Percentiles rank a stretch among this genome's conserved stretches.
Evolutionary conservation across 2,113 vertebrate species (phyloP).

Genomic region (Mustela nigripes): DNA sequence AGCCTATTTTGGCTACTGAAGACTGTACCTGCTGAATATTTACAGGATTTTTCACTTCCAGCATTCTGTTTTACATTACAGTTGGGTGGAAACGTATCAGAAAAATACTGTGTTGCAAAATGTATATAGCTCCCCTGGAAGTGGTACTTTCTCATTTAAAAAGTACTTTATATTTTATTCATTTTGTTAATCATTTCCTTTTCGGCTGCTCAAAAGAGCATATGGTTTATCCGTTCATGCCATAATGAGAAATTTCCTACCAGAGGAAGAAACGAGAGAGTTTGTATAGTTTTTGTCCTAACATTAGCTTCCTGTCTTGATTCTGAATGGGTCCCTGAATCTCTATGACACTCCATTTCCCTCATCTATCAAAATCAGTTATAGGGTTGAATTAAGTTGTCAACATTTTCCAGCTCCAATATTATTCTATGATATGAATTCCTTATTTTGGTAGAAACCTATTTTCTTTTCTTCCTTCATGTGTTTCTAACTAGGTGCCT

Average conservation of each 20-base stretch:
- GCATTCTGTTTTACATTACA: not conserved
- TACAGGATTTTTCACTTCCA: conserved; percentile 27
- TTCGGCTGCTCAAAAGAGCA: not conserved
- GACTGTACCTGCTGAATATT: conserved; percentile 32
- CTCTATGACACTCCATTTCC: not conserved
- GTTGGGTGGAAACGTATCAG: not conserved
- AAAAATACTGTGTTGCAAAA: not conserved
- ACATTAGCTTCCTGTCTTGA: not conserved
- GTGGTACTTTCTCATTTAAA: not conserved
- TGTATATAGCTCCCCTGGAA: not conserved
- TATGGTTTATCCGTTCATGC: not conserved
- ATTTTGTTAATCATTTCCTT: not conserved
- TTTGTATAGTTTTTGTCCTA: not conserved
- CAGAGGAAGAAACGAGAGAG: not conserved
- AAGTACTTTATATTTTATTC: not conserved
- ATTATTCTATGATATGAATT: not conserved
- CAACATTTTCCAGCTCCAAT: not conserved
- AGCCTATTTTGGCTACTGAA: not conserved
- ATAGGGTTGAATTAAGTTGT: not conserved
- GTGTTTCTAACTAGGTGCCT: not conserved
- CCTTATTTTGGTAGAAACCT: not conserved
- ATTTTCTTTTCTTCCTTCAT: not conserved
- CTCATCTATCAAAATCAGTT: conserved; percentile 16
- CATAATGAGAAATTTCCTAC: conserved; percentile 5
- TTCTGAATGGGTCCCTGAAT: not conserved